Conservation (phyloP, 1,140 invertebrate species). For the Drosophila chauvacae region DNA sequence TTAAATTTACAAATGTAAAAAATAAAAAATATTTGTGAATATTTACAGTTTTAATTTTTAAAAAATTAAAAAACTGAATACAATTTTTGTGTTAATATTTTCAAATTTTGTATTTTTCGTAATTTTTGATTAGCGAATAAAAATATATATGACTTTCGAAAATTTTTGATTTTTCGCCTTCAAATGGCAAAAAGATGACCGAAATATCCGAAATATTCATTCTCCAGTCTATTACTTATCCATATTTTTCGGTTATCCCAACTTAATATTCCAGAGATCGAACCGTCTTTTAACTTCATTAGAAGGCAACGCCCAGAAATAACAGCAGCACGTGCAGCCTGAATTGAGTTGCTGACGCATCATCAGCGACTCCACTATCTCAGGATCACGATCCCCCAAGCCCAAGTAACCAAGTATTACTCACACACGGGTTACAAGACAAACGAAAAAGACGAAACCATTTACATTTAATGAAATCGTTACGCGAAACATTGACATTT, state of each 20-base stretch:
- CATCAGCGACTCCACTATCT: constrained; percentile 25
- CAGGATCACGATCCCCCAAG: constrained; percentile 36
- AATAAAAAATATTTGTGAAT: no score
- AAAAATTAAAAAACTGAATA: no score
- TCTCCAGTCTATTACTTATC: background rate
- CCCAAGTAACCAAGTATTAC: constrained; percentile 15
- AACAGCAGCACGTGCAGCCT: constrained; percentile 33
- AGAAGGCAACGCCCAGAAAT: constrained; percentile 13
- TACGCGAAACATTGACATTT: constrained; percentile 82
- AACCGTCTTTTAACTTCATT: constrained; percentile 8
- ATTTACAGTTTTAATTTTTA: no score
- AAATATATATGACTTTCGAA: no score
- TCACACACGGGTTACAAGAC: constrained; percentile 41
- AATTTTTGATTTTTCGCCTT: no score
- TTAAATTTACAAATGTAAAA: no score
- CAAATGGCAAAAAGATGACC: no score
- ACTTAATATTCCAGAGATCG: no score
- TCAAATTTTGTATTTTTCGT: no score
- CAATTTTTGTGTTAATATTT: no score
- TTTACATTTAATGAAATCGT: constrained; percentile 79
- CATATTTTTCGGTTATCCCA: background rate
- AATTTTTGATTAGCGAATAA: no score
- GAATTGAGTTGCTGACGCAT: constrained; percentile 66
- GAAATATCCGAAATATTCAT: background rate
- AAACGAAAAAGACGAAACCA: constrained; percentile 33